Base-by-base conservation (phyloP, 1,140 invertebrate genomes). In the Mizuhopecten yessoensis region DNA sequence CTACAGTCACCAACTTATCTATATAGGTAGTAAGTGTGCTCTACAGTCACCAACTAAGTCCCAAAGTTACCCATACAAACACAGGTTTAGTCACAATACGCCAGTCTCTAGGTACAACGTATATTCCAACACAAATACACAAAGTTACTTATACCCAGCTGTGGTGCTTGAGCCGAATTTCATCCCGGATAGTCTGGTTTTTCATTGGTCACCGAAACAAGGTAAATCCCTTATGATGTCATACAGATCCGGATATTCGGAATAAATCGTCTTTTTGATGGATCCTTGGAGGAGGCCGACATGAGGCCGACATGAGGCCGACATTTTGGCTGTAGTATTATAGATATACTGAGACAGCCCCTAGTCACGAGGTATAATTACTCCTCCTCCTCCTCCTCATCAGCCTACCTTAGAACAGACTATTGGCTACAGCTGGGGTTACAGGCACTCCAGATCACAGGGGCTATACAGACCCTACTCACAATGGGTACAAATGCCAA, bases 401-500 rank as follows among this genome's bases (percentile, higher is more conserved):
- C n/a, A n/a, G 45, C 20, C 57, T 75, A 75, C 57, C 57, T 75
- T 9, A n/a, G 57, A 75, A 75, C 5, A 75, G 23, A 75, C 57
- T 29, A 75, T 75, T 75, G n/a, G 57, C n/a, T 75, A 29, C 57
- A 75, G n/a, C 57, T 75, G 57, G 57, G 57, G 23, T 75, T 29
- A 75, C 57, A 7, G n/a, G 57, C 11, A 75, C 57, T 75, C 57
- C 57, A 75, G 57, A 75, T 75, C 57, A 75, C 57, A 75, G n/a
- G 57, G 57, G 57, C 23, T 17, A 45, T 45, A 45, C 17, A 45
- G 42, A 45, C 57, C 57, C 57, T 13, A 75, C 57, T 75, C 57
- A 75, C 57, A 75, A 75, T 75, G 29, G n/a, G n/a, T 75, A 75
- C 29, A 75, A 75, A 75, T 75, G 57, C 57, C 57, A 75, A 75